These are phyloP conservation scores for Tetropium fuscum DNA, from an alignment of 2,888 invertebrate species.

Conservation along the genomic window DNA sequence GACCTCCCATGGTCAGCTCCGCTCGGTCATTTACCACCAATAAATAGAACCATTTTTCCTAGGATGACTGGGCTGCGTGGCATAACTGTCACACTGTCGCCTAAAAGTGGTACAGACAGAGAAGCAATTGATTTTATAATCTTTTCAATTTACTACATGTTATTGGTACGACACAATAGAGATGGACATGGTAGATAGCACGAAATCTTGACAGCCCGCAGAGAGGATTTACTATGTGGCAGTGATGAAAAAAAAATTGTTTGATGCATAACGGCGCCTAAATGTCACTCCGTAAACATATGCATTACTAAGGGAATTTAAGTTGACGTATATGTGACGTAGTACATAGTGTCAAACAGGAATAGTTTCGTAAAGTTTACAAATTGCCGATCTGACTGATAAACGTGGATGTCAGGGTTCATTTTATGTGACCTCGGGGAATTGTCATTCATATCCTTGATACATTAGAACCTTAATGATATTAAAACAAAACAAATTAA, in stretches of 20 bases:
- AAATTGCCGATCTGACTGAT: conserved; percentile 14
- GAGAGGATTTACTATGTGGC: conserved; percentile 55
- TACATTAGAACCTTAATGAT: no score
- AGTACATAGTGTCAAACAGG: conserved; percentile 16
- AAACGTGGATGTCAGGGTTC: no score
- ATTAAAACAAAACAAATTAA: no score
- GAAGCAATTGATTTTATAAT: conserved; percentile 66
- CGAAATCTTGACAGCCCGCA: conserved; percentile 56
- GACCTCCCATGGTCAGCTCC: conserved; percentile 51
- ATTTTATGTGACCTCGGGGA: no score
- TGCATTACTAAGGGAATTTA: conserved; percentile 24
- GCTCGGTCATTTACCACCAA: conserved; percentile 11
- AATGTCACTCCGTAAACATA: conserved; percentile 31
- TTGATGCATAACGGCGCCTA: conserved; percentile 50
- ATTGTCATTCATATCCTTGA: no score
- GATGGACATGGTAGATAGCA: conserved; percentile 64
- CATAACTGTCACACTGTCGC: conserved; percentile 58
- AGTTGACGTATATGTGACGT: conserved; percentile 16
- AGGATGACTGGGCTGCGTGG: conserved; percentile 21
- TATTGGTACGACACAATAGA: conserved; percentile 66
- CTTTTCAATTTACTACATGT: conserved; percentile 67
- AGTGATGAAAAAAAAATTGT: conserved; percentile 31
- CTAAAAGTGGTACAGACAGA: conserved; percentile 56
- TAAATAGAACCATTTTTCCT: conserved; percentile 5
- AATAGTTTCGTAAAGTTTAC: conserved; percentile 12